Evolutionary conservation across 2,888 invertebrate species (phyloP), one percentile per base, ranked within the genome.

Genomic region (Lamproptera curius): DNA sequence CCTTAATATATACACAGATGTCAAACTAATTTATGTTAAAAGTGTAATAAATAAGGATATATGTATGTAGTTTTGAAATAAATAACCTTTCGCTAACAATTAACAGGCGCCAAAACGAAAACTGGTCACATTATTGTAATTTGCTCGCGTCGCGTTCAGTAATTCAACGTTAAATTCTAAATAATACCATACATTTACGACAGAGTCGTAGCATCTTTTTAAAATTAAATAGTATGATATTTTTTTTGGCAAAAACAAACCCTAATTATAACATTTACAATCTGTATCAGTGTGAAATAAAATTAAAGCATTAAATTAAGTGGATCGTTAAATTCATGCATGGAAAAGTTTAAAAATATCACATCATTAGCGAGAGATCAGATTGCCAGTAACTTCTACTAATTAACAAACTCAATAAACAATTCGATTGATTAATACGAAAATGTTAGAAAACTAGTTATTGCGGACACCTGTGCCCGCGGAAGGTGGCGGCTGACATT

Each of bases 401-500:
- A 49, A 49, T 49, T 49, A 49, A 20, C 31, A 28, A 34, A 44
- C 39, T 43, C 40, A 40, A 49, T 49, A 44, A 49, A 44, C 34
- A 39, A n/a, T 20, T 43, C 39, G 39, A 49, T 44, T 44, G 43
- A 49, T 40, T 39, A 44, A 49, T 39, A 39, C 37, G 17, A 14
- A 14, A 26, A 16, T 16, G 39, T 31, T 26, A 15, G 16, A 31
- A 39, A 44, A 49, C 49, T 17, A 6, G 49, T 49, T 49, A 39
- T 34, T 9, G 34, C 28, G 35, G 15, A 49, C 49, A 49, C 49
- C 49, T 49, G 49, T 40, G 43, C 10, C 48, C 28, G 36, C 43
- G 49, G 49, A 49, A 49, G 43, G 42, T n/a, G 15, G 15, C 15
- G 13, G 49, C 17, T 44, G 49, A 49, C 43, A 49, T 49, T 49